phyloP scores from a whole-genome alignment of 2,888 invertebrate species.

The Plebejus melissa region DNA sequence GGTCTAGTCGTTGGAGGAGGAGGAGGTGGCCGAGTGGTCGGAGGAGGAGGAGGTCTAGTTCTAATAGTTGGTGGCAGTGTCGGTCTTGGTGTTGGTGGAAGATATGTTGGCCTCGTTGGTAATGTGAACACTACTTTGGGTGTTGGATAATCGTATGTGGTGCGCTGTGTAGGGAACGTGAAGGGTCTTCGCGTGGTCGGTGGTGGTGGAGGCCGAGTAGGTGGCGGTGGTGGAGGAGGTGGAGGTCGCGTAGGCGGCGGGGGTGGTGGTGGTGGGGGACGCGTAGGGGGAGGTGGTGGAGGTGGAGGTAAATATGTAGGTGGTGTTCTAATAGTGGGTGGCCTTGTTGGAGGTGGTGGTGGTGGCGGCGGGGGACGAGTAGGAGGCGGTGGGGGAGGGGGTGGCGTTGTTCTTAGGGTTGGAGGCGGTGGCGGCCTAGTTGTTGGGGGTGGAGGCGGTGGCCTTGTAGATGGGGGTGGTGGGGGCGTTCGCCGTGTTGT shows the following conservation, averaged over 20 bases:
- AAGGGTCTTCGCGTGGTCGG: slow-evolving; percentile 30
- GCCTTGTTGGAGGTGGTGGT: slow-evolving; percentile 29
- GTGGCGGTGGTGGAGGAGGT: slow-evolving; percentile 31
- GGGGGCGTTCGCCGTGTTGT: slow-evolving; percentile 35
- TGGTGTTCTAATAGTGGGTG: slow-evolving; percentile 29
- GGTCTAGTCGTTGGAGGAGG: slow-evolving; percentile 25
- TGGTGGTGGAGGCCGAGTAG: slow-evolving; percentile 31
- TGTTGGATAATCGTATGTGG: slow-evolving; percentile 3
- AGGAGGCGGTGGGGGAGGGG: slow-evolving; percentile 37
- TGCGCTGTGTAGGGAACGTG: slow-evolving; percentile 30
- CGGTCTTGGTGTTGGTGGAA: slow-evolving; percentile 31
- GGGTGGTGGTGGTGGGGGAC: slow-evolving; percentile 33
- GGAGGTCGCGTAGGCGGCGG: slow-evolving; percentile 30
- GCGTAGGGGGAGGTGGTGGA: slow-evolving; percentile 24
- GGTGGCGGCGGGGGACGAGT: slow-evolving; percentile 36
- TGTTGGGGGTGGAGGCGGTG: slow-evolving; percentile 27
- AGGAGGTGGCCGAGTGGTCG: slow-evolving; percentile 29
- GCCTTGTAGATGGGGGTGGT: slow-evolving; percentile 29
- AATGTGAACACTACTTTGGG: slow-evolving; percentile 14
- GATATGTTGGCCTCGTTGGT: slow-evolving; percentile 18
- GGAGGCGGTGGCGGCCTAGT: slow-evolving; percentile 25
- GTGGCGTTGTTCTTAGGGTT: slow-evolving; percentile 28
- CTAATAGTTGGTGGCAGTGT: slow-evolving; percentile 30
- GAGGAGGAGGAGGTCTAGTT: slow-evolving; percentile 24
- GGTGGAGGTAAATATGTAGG: slow-evolving; percentile 7